phyloP scores from a whole-genome alignment of 2,113 vertebrate species.

The Tachycineta bicolor region DNA sequence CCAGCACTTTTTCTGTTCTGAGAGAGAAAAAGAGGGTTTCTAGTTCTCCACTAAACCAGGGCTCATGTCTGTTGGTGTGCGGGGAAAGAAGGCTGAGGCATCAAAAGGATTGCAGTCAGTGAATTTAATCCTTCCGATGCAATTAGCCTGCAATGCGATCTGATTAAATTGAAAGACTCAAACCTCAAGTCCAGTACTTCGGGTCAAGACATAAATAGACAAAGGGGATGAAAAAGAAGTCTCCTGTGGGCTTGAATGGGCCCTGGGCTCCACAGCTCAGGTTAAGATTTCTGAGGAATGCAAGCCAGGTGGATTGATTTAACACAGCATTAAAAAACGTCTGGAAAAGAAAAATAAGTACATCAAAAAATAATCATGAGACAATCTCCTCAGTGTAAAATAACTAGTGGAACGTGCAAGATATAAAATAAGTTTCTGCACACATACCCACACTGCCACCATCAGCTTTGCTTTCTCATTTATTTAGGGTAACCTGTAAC shows the following conservation, averaged over 20 bases:
- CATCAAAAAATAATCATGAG: neutral
- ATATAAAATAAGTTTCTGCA: neutral
- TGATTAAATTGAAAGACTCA: slow-evolving; percentile 45
- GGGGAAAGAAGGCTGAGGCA: slow-evolving; percentile 13
- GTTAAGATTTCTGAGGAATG: neutral
- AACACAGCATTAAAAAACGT: slow-evolving; percentile 29
- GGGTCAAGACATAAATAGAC: slow-evolving; percentile 4
- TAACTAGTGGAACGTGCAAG: neutral
- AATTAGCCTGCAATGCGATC: neutral
- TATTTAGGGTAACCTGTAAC: neutral
- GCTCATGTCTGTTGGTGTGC: neutral
- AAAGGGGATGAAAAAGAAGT: neutral
- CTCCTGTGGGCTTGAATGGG: neutral
- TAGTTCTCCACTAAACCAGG: neutral
- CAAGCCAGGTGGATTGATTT: slow-evolving; percentile 2
- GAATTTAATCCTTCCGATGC: slow-evolving; percentile 23
- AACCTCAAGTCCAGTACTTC: slow-evolving; percentile 26
- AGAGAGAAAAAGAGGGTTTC: neutral
- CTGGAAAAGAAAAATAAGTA: slow-evolving; percentile 24
- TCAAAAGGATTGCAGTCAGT: neutral
- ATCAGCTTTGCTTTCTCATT: neutral
- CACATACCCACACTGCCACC: slow-evolving; percentile 19
- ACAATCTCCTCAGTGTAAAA: slow-evolving; percentile 20
- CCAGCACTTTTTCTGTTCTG: neutral
- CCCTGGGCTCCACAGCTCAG: neutral